Evolutionary conservation across 2,113 vertebrate species (phyloP), one percentile per base, ranked within the genome.

Genomic region (Cranoglanis bouderius): DNA sequence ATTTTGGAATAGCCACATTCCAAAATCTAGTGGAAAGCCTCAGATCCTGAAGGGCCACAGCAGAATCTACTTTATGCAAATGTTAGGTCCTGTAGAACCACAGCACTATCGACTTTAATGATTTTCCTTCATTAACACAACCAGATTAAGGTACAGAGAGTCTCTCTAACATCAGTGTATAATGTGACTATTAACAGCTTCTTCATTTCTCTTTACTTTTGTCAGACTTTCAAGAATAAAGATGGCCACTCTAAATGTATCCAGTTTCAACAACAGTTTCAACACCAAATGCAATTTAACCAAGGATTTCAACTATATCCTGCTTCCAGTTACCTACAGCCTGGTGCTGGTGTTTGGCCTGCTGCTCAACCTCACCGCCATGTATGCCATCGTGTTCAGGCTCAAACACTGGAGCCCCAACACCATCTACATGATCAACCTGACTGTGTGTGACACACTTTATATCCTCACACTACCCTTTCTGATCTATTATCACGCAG

Each of bases 351-450:
- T 97, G 87, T 87, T 98, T 0, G 98, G 98, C 72, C 94, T 99
- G 86, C 94, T 93, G 0, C 96, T 99, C 88, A 99, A 99, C 85
- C 86, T 94, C 51, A 94, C 92, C 13, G 97, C 97, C 0, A 92
- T 99, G 89, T 98, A 96, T 0, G 88, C 94, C 90, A 99, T 99
- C 89, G 65, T 98, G 91, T 98, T 97, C 92, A 94, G 96, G 88
- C 97, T 97, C 40, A 98, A 97, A 94, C 95, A 93, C 49, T 99
- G 98, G 98, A 99, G 96, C 0, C 95, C 98, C 13, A 97, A 96
- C 91, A 99, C 98, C 32, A 97, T 98, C 0, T 99, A 98, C 93
- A 99, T 99, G 98, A 96, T 99, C 94, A 98, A 99, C 96, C 94
- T 99, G 94, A 97, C 97, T 0, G 89, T 98, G 57, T 99, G 97